Evolutionary conservation across 2,113 vertebrate genomes (phyloP).

Genomic region (Meriones unguiculatus): DNA sequence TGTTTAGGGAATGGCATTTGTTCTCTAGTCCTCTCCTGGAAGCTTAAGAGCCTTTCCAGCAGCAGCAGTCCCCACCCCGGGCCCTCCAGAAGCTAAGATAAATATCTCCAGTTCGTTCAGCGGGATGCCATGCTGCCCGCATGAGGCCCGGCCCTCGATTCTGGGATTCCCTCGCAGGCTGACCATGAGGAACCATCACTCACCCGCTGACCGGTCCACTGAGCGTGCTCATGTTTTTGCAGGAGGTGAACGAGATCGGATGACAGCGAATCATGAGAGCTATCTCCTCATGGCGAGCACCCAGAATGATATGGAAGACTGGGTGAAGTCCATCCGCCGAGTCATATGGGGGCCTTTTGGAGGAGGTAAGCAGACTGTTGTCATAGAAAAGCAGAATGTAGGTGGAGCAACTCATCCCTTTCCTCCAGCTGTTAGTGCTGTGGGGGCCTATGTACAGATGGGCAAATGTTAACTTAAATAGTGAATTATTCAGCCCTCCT

Average conservation of each 20-base stretch:
- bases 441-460: neutral
- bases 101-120: conserved; percentile 27
- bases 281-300: conserved; percentile 99
- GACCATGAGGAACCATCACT: neutral
- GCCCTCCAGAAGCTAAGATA: neutral
- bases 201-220: conserved; percentile 23
- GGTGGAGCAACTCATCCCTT: neutral
- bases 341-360: conserved; percentile 99
- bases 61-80: neutral
- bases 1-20: conserved; percentile 81
- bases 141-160: neutral
- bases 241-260: conserved; percentile 98
- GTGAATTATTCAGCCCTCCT: neutral
- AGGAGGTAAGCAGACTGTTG: conserved; percentile 92
- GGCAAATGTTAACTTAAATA: neutral
- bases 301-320: conserved; percentile 99
- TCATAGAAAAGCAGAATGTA: neutral
- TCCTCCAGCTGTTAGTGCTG: neutral
- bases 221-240: conserved; percentile 75
- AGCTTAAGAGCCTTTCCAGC: conserved; percentile 71
- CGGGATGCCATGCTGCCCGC: neutral
- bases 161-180: neutral
- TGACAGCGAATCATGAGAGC: conserved; percentile 99
- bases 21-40: conserved; percentile 81
- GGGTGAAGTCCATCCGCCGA: conserved; percentile 98